Percentiles rank a stretch among this genome's conserved stretches.
Evolutionary conservation across 2,888 invertebrate genomes (phyloP).

Genomic region (Lycocerus yunnanus): DNA sequence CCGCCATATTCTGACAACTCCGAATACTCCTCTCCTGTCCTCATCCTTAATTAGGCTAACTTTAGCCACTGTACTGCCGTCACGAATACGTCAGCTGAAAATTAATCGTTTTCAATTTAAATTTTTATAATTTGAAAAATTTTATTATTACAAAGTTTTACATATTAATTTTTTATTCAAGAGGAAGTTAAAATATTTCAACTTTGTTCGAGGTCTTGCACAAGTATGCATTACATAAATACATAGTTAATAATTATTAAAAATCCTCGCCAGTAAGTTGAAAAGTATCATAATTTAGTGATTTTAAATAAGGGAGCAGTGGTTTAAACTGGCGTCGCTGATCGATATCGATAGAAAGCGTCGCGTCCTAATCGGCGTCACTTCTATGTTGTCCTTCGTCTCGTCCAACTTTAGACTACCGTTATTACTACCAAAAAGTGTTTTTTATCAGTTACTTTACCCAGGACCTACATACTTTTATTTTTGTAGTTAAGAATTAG

Average conservation of each 20-base stretch:
- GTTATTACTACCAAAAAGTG: slow-evolving; percentile 5
- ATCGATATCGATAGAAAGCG: slow-evolving; percentile 22
- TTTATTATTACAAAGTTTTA: neutral
- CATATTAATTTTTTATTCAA: neutral
- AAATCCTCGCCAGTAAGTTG: too few species aligned
- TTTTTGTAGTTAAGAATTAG: neutral
- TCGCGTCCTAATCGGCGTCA: slow-evolving; percentile 23
- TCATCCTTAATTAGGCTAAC: slow-evolving; percentile 48
- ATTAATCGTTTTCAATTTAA: slow-evolving; percentile 17
- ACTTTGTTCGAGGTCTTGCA: neutral
- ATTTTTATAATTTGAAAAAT: neutral
- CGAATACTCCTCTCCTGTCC: slow-evolving; percentile 54
- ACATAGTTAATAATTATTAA: too few species aligned
- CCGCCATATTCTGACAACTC: slow-evolving; percentile 56
- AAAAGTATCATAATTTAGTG: neutral
- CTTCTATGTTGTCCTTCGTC: slow-evolving; percentile 23
- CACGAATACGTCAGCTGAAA: slow-evolving; percentile 52
- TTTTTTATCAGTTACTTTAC: neutral
- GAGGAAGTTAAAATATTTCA: neutral
- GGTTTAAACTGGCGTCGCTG: slow-evolving; percentile 19
- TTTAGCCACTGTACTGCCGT: slow-evolving; percentile 49
- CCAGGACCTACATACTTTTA: neutral
- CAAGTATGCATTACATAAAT: too few species aligned
- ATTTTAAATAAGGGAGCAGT: slow-evolving; percentile 11
- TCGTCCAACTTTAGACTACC: slow-evolving; percentile 1